Evolutionary conservation across 2,888 invertebrate species (phyloP), one percentile per base, ranked within the genome.

Genomic region (Mythimna lalbum): DNA sequence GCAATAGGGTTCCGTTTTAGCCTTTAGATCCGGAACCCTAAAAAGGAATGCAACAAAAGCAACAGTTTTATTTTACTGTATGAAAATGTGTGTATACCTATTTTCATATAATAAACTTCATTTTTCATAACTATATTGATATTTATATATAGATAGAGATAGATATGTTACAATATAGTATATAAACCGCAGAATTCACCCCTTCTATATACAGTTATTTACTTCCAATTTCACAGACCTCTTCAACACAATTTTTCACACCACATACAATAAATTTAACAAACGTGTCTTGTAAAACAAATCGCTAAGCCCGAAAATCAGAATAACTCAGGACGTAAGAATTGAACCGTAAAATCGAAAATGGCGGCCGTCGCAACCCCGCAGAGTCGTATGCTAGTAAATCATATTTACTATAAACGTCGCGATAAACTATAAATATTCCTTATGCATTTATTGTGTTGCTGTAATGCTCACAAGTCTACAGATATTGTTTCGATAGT

Each of bases 351-450:
- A 89, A 94, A 95, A 95, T 95, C 93, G 93, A 91, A 95, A 94
- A 94, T 94, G 88, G 92, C 91, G 89, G 89, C 87, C 89, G 87
- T 87, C 87, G 89, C 87, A 82, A 83, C 89, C 93, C 92, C 91
- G 86, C 88, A 90, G 63, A 70, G 91, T 89, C 90, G 92, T 90
- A 94, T 90, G 91, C 85, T 87, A 90, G 90, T 94, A 94, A 94
- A 94, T 95, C 94, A 94, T 88, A 91, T 87, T 91, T 90, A 92
- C 94, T 90, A 95, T 95, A 93, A 95, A 95, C 91, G 91, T 93
- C 90, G 84, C 89, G 90, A 93, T 93, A 93, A 92, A 93, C 92
- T 92, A 93, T 94, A 94, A 93, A 93, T 93, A 93, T 93, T 92
- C 90, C 89, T 89, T 91, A 88, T 91, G 90, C 91, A 90, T 92